Conservation (phyloP, 2,888 invertebrate genomes). For the Silvanus unidentatus region DNA sequence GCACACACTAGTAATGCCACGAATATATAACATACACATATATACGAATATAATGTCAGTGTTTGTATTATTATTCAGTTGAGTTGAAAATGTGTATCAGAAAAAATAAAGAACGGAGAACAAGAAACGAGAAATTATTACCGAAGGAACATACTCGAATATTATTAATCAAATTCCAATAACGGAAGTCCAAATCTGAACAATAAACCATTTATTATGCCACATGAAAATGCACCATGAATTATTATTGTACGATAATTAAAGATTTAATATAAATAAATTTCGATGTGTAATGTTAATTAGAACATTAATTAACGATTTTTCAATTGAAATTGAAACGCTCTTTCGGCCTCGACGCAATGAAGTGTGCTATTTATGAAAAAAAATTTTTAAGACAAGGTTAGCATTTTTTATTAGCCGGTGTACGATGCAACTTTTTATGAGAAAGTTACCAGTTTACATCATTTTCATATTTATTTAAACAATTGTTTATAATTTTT, state of each 20-base stretch:
- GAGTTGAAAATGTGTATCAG: neutral
- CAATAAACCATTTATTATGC: constrained; percentile 5
- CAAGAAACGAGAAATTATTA: too few relatives aligned
- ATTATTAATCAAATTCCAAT: constrained; percentile 5
- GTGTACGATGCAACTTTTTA: neutral
- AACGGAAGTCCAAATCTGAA: constrained; percentile 3
- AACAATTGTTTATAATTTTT: constrained; percentile 2
- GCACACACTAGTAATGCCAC: too few relatives aligned
- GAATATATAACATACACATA: constrained; percentile 11
- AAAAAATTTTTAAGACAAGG: too few relatives aligned
- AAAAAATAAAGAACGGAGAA: neutral
- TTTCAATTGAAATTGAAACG: too few relatives aligned
- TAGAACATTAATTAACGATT: neutral
- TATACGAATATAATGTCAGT: constrained; percentile 3
- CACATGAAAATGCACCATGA: neutral
- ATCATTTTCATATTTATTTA: constrained; percentile 1
- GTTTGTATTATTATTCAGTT: neutral
- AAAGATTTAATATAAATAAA: constrained; percentile 1
- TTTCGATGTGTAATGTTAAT: constrained; percentile 1
- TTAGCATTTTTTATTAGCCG: too few relatives aligned
- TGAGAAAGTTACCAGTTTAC: constrained; percentile 1
- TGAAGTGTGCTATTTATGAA: neutral
- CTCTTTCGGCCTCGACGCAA: neutral
- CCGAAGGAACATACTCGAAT: too few relatives aligned
- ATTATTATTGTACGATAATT: constrained; percentile 2